phyloP scores from a whole-genome alignment of 2,797 vertebrate species.

The Bufotes viridis region DNA sequence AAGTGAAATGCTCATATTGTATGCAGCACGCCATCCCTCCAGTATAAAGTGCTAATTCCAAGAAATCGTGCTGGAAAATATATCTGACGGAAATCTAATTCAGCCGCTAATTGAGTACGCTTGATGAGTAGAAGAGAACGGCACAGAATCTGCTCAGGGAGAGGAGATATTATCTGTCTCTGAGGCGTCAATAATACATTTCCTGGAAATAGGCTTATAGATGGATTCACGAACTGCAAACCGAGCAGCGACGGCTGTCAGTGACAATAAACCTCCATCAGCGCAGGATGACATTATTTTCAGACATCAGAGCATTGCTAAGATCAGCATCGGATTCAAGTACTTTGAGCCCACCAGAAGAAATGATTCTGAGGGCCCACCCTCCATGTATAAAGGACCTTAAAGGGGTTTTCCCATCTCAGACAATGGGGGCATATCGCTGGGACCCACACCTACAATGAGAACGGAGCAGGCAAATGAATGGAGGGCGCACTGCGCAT shows the following conservation, averaged over 20 bases:
- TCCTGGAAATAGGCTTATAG: constrained; percentile 18
- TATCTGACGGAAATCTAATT: constrained; percentile 4
- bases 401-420: too few species aligned
- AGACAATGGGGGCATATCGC: too few species aligned
- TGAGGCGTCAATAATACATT: not conserved
- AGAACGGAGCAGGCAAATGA: too few species aligned
- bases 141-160: not conserved
- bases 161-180: constrained; percentile 21
- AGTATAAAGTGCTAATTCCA: not conserved
- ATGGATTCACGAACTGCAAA: not conserved
- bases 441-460: too few species aligned
- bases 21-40: not conserved
- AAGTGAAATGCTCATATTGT: constrained; percentile 15
- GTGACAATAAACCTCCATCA: not conserved
- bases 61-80: constrained; percentile 18
- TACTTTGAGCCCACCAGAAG: too few species aligned
- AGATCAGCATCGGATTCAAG: too few species aligned
- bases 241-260: not conserved
- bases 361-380: too few species aligned
- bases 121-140: not conserved
- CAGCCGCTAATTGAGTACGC: constrained; percentile 3
- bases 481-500: too few species aligned
- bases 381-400: too few species aligned
- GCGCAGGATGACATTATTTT: too few species aligned
- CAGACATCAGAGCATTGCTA: not conserved